Evolutionary conservation across 2,113 vertebrate genomes (phyloP), one percentile per base, ranked within the genome.

Genomic region (Paraplagusia blochii): DNA sequence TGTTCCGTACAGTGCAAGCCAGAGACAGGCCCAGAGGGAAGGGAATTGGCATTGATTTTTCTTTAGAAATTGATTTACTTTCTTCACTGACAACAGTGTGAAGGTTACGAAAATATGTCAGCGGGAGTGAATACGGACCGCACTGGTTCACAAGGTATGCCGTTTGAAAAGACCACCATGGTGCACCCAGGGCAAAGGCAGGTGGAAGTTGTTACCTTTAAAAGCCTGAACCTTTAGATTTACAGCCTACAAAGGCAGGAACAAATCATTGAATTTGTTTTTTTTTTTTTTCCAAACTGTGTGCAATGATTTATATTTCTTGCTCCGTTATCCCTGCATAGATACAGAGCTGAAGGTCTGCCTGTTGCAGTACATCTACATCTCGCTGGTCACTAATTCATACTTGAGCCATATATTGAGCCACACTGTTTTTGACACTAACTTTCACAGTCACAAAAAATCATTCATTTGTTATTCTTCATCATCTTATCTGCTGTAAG

Each of bases 41-140:
- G 48, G 67, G 78, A 86, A 86, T 87, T 86, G 79, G 60, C 80
- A 86, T 87, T 82, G 85, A 87, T 87, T 86, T 86, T 81, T 78
- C 75, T 80, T 87, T 75, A 82, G 73, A 83, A 86, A 85, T 82
- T 57, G 83, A 88, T 84, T 83, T 87, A 74, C 74, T 44, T 77
- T 44, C 63, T 83, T 76, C 80, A 82, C 80, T 77, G 81, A 83
- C 81, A 84, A 81, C 72, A 77, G 75, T 68, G 53, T 53, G 69
- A 81, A 73, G 66, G 61, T 69, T 81, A 81, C 58, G 80, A 63
- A 76, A 81, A 83, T 62, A 77, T 76, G 79, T 79, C 75, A 80
- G 56, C 72, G 58, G 34, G 50, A 75, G 67, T 79, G 70, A 80
- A 77, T 79, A 72, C 71, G 63, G 81, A 69, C 58, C 58, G 50